Evolutionary conservation across 1,140 invertebrate genomes (phyloP), one percentile per base, ranked within the genome.

Genomic region (Neuroterus valhalla): DNA sequence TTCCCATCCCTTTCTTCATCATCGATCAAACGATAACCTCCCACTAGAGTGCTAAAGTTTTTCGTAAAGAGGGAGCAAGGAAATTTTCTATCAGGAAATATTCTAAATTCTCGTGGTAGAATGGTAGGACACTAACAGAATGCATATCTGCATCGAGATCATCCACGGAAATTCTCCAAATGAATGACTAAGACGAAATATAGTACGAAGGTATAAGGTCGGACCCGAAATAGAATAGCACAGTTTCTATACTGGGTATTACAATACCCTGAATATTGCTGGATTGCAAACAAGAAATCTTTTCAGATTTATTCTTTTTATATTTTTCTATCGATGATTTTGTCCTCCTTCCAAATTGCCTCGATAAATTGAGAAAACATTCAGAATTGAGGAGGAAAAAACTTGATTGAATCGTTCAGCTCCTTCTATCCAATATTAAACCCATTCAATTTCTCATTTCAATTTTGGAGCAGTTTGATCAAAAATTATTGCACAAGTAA

Each of bases 21-120:
- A 80, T 78, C 78, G 76, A 80, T 80, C 78, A 78, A 80, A 78
- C 76, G 70, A 78, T 78, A 80, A 72, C 66, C 66, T 15, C 68
- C 52, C 17, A 21, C 2, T 17, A 26, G 45, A 75, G 5, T 38
- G 52, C 62, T 62, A 42, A 72, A 74, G 48, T 70, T 71, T 10
- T 23, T 26, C 46, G 70, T 71, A 55, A 19, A 72, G 77, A 78
- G 72, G 70, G 68, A 74, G 45, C 50, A 73, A 52, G 72, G 48
- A 68, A 70, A 76, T 78, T 52, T 23, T 55, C 19, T 55, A 23
- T 31, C 2, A 5, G 26, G 52, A 26, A 55, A 55, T 55, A 15
- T 26, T 31, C 14, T 26, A 5, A 14, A 48, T n/a, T 48, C 8
- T n/a, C 10, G 31, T 38, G 46, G 17, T 48, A 19, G 17, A n/a